Conservation (phyloP, 2,797 vertebrate species). For the Zalophus californianus region DNA sequence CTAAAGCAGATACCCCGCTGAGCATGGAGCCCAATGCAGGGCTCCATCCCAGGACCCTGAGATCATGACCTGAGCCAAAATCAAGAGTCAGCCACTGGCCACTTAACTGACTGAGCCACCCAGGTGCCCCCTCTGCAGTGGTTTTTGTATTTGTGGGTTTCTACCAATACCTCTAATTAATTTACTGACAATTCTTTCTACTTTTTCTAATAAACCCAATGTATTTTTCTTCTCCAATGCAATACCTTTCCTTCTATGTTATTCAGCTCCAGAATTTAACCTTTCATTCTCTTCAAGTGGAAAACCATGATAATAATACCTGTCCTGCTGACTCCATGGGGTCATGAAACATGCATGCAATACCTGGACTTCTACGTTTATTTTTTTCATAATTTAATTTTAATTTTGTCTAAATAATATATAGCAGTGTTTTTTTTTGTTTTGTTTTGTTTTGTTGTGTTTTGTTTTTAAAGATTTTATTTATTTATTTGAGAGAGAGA, state of each 20-base stretch:
- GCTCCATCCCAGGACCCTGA: too few relatives aligned
- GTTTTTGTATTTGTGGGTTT: background rate
- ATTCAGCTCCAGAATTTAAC: background rate
- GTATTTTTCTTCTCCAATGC: background rate
- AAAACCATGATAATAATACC: background rate
- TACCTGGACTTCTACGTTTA: background rate
- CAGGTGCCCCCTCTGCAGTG: too few relatives aligned
- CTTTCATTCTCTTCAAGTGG: background rate
- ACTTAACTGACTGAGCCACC: too few relatives aligned
- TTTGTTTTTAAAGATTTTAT: too few relatives aligned
- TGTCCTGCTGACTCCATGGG: background rate
- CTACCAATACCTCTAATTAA: background rate
- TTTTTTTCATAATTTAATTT: conserved; percentile 18
- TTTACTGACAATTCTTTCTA: background rate
- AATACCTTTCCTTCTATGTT: background rate
- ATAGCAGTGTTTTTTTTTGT: background rate
- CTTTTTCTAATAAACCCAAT: background rate
- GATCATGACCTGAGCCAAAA: too few relatives aligned
- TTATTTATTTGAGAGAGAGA: too few relatives aligned
- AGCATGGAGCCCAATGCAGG: too few relatives aligned
- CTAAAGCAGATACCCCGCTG: too few relatives aligned
- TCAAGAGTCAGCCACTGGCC: too few relatives aligned
- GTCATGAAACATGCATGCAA: background rate
- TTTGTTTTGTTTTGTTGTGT: too few relatives aligned
- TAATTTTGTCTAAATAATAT: conserved; percentile 36